Conservation (phyloP, 2,113 vertebrate species). For the Menidia beryllina region DNA sequence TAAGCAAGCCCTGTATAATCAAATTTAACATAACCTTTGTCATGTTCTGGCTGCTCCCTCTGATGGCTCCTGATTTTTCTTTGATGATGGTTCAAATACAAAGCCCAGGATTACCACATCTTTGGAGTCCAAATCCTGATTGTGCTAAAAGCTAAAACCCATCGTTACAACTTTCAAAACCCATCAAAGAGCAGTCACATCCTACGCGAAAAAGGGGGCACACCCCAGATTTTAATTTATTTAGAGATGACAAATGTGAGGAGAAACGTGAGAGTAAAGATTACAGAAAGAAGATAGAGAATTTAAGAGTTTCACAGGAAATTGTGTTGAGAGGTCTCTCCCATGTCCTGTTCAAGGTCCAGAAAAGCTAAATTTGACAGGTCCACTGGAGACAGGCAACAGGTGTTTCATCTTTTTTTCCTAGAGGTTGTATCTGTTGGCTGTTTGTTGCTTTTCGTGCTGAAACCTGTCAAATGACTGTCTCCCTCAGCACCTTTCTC, state of each 20-base stretch:
- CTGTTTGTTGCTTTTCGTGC: constrained; percentile 52
- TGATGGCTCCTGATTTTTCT: constrained; percentile 14
- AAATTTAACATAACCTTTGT: constrained; percentile 2
- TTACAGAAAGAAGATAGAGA: constrained; percentile 45
- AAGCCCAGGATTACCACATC: constrained; percentile 23
- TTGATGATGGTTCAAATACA: constrained; percentile 31
- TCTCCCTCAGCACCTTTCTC: constrained; percentile 38
- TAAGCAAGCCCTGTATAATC: constrained; percentile 32
- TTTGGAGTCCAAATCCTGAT: constrained; percentile 22
- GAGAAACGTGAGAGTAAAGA: constrained; percentile 49
- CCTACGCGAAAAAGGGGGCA: constrained; percentile 12
- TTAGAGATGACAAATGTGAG: constrained; percentile 39
- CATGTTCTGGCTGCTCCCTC: constrained; percentile 21
- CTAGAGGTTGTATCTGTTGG: constrained; percentile 64
- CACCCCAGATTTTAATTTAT: constrained; percentile 43
- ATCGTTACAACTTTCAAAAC: constrained; percentile 23
- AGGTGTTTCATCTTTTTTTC: constrained; percentile 82
- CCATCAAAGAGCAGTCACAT: constrained; percentile 16
- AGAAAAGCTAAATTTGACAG: constrained; percentile 36
- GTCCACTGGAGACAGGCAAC: constrained; percentile 31
- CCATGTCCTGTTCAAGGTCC: constrained; percentile 42
- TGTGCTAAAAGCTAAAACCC: constrained; percentile 21
- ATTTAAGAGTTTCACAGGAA: constrained; percentile 45
- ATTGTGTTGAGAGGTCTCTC: constrained; percentile 28
- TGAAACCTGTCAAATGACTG: constrained; percentile 40